Percentiles rank a stretch among this genome's conserved stretches.
These are phyloP conservation scores for Lysiphlebus fabarum DNA, from an alignment of 1,140 invertebrate species.

Conservation along the genomic window DNA sequence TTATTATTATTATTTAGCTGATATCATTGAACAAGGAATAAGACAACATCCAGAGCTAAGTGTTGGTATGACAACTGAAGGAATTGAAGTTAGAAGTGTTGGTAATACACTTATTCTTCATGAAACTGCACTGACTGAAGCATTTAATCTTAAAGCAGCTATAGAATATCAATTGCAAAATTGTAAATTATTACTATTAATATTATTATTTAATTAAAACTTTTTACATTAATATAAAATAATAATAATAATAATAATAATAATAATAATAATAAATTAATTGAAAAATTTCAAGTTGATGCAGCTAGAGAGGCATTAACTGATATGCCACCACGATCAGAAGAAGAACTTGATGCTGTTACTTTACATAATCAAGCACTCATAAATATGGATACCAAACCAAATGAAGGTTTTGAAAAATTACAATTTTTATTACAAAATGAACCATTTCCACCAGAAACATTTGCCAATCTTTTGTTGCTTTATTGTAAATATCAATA, in stretches of 20 bases:
- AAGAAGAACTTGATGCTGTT: slow-evolving; percentile 97
- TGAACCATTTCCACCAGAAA: slow-evolving; percentile 95
- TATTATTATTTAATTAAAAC: neutral
- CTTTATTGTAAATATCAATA: slow-evolving; percentile 97
- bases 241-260: slow-evolving; percentile 11
- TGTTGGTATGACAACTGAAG: slow-evolving; percentile 97
- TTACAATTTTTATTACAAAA: slow-evolving; percentile 95
- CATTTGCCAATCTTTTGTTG: slow-evolving; percentile 93
- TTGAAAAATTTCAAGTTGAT: slow-evolving; percentile 67
- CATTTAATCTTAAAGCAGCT: slow-evolving; percentile 97
- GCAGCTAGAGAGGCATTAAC: slow-evolving; percentile 90
- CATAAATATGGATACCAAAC: slow-evolving; percentile 87
- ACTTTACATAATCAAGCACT: slow-evolving; percentile 97
- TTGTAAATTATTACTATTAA: slow-evolving; percentile 53
- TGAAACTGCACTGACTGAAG: slow-evolving; percentile 95
- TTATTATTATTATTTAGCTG: slow-evolving; percentile 64
- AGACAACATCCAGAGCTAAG: slow-evolving; percentile 95
- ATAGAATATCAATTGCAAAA: slow-evolving; percentile 98
- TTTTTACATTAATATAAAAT: neutral
- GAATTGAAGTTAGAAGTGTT: slow-evolving; percentile 93
- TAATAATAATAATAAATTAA: too few relatives aligned
- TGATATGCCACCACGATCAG: slow-evolving; percentile 95
- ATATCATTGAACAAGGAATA: slow-evolving; percentile 96
- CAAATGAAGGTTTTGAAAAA: slow-evolving; percentile 94
- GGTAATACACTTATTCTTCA: slow-evolving; percentile 95